Conservation (phyloP, 1,140 invertebrate genomes). For the Bombyx mandarina region DNA sequence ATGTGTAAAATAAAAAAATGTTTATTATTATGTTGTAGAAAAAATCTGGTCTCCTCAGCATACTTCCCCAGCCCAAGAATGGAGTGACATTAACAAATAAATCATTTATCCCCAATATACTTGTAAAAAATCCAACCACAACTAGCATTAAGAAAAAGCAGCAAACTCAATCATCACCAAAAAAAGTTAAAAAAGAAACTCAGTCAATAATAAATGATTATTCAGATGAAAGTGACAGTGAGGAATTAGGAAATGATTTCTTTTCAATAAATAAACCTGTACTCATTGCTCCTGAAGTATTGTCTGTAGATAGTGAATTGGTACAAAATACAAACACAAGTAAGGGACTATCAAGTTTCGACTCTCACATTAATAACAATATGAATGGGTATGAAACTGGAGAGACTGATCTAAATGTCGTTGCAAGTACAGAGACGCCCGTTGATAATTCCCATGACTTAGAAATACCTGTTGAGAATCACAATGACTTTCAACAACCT, state of each 20-base stretch:
- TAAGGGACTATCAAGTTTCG: constrained; percentile 20
- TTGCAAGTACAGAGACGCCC: constrained; percentile 11
- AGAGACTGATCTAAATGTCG: constrained; percentile 12
- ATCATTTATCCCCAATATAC: constrained; percentile 44
- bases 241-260: constrained; percentile 66
- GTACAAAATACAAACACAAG: constrained; percentile 7
- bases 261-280: constrained; percentile 68
- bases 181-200: constrained; percentile 25
- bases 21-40: constrained; percentile 37
- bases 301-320: constrained; percentile 30
- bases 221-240: constrained; percentile 65
- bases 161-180: constrained; percentile 20
- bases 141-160: constrained; percentile 36
- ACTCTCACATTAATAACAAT: constrained; percentile 20
- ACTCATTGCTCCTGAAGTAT: constrained; percentile 26
- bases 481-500: constrained; percentile 6
- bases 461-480: constrained; percentile 11
- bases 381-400: constrained; percentile 13
- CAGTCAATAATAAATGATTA: constrained; percentile 31
- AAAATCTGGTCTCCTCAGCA: constrained; percentile 66
- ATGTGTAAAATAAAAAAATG: neutral
- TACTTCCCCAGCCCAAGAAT: constrained; percentile 71
- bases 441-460: constrained; percentile 13
- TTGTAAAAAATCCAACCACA: constrained; percentile 41
- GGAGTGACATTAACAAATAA: constrained; percentile 31